Percentiles rank a stretch among this genome's conserved stretches.
These are phyloP conservation scores for Corythaixoides concolor DNA, from an alignment of 2,113 vertebrate species.

Conservation along the genomic window DNA sequence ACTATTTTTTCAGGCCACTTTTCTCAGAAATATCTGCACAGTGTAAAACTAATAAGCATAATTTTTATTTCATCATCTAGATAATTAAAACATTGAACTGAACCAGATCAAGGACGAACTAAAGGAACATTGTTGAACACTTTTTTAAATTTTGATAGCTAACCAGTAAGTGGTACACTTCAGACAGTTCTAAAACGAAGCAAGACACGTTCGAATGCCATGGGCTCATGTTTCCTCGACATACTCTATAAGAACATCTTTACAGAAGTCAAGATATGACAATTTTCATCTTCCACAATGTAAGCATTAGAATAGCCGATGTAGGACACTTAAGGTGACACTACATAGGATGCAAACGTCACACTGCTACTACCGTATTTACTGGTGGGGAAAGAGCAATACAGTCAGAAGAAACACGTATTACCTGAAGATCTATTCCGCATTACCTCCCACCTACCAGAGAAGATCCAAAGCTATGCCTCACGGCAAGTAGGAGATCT, in stretches of 20 bases:
- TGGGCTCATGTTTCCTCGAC: background rate
- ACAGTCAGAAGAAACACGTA: background rate
- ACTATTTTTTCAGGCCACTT: background rate
- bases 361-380: background rate
- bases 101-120: constrained; percentile 64
- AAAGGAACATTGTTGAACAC: background rate
- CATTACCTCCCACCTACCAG: background rate
- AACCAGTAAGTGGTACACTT: background rate
- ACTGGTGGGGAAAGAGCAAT: background rate
- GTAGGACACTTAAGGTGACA: background rate
- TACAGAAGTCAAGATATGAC: background rate
- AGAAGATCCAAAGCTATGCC: background rate
- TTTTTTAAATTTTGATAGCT: background rate
- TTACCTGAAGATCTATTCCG: background rate
- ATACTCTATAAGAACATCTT: background rate
- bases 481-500: background rate
- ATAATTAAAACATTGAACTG: constrained; percentile 56
- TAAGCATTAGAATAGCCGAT: background rate
- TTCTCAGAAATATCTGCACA: background rate
- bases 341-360: background rate
- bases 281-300: background rate
- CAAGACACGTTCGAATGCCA: background rate
- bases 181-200: background rate
- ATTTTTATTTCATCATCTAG: constrained; percentile 30
- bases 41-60: constrained; percentile 15